Base-by-base conservation (phyloP, 2,797 vertebrate species). In the Takifugu rubripes region DNA sequence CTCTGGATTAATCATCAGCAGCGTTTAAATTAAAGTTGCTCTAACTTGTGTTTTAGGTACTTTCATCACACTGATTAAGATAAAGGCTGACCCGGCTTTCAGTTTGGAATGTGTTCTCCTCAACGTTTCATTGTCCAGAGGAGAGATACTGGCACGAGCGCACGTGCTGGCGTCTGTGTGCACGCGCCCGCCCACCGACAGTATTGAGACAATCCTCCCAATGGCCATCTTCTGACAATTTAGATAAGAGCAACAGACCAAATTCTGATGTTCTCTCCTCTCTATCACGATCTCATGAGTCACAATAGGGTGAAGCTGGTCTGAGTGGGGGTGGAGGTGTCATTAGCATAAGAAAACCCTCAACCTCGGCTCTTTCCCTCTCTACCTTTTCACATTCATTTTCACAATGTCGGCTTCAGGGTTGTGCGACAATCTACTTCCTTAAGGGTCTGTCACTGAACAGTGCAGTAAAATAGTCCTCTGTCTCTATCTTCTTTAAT, bases 301-400 rank as follows among this genome's bases (percentile, higher is more conserved):
- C 71, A 83, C 68, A 81, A 76, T 33, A 46, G 61, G 61, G 27
- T 59, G 61, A 59, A 59, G 52, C 60, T 45, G 31, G 52, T 47
- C 70, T 68, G 75, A 78, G 74, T 67, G 71, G 59, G 82, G 70
- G 64, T 75, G 68, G 71, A 64, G 44, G 69, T 66, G 73, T 53
- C 46, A 88, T 89, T 89, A 85, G 63, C 85, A 89, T 83, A 73
- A 88, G 77, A 92, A 90, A 88, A 74, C 48, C 53, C 25, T 61
- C 55, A 6, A 70, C 69, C 77, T 77, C 59, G 1, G 61, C 58
- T 67, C 26, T 44, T 72, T 83, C 72, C 70, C 87, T 84, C 64
- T 59, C 74, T 27, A 15, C 48, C n/a, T 40, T 14, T 43, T 74
- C 64, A 52, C 74, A 59, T 68, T 68, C 48, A 6, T 40, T 14